A percentile compares a stretch with the other conserved stretches of the same genome.
Evolutionary conservation across 2,797 vertebrate genomes (phyloP).

Genomic region (Gymnoscopelus microlampas): DNA sequence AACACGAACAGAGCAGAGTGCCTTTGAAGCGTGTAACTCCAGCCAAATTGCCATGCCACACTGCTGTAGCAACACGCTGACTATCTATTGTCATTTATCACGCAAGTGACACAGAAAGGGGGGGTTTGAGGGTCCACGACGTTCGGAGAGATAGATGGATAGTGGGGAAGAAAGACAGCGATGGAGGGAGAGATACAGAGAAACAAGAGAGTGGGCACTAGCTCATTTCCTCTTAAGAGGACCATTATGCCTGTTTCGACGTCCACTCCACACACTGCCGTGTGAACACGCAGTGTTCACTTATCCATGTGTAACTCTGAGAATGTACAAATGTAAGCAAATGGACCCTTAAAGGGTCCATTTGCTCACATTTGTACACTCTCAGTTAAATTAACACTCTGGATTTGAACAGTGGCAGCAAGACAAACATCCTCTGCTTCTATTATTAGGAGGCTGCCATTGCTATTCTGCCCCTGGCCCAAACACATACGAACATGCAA

Average conservation of each 20-base stretch:
- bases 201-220: background rate
- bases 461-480: slow-evolving; percentile 17
- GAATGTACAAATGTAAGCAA: no score
- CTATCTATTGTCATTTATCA: slow-evolving; percentile 44
- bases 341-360: no score
- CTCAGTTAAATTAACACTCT: no score
- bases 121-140: background rate
- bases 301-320: no score
- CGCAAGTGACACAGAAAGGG: slow-evolving; percentile 12
- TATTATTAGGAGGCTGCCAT: background rate
- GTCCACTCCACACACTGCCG: slow-evolving; percentile 7
- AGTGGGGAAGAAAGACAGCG: background rate
- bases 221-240: slow-evolving; percentile 51
- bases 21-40: background rate
- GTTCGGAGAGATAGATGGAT: slow-evolving; percentile 8
- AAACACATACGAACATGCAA: slow-evolving; percentile 3
- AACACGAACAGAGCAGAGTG: background rate
- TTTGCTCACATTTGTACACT: no score
- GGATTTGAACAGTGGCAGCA: slow-evolving; percentile 13
- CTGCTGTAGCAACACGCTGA: slow-evolving; percentile 12
- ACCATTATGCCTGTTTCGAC: slow-evolving; percentile 33
- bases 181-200: slow-evolving; percentile 28
- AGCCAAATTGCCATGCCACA: slow-evolving; percentile 19
- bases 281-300: no score
- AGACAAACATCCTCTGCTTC: background rate